A percentile compares a stretch with the other conserved stretches of the same genome.
Evolutionary conservation across 2,797 vertebrate genomes (phyloP).

Genomic region (Masticophis lateralis): DNA sequence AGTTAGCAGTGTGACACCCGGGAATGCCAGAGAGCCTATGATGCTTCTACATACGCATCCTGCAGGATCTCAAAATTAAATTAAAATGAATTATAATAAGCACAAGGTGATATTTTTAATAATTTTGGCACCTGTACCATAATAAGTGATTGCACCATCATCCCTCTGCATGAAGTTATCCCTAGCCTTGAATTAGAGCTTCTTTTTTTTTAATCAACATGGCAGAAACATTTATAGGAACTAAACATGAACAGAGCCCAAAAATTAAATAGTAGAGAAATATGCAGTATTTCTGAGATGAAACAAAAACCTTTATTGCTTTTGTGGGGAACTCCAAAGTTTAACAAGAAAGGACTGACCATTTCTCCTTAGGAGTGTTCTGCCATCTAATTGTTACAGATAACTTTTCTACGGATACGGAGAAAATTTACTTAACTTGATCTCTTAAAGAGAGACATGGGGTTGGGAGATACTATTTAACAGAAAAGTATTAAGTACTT

Average conservation of each 20-base stretch:
- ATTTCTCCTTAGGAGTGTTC: background rate
- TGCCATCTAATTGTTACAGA: background rate
- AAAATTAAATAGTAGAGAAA: background rate
- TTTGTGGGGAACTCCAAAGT: background rate
- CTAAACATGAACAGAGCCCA: background rate
- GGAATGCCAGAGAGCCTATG: background rate
- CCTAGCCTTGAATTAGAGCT: background rate
- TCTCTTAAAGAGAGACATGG: background rate
- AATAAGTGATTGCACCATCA: background rate
- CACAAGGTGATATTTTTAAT: background rate
- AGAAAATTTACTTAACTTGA: background rate
- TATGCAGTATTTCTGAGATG: background rate
- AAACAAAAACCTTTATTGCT: background rate
- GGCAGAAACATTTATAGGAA: background rate
- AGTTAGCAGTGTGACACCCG: background rate
- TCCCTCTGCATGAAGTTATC: background rate
- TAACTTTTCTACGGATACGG: background rate
- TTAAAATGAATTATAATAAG: background rate
- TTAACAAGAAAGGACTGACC: background rate
- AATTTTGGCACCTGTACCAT: background rate
- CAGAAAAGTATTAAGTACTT: background rate
- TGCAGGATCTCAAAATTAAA: background rate
- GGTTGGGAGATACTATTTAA: background rate
- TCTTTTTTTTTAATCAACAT: background rate
- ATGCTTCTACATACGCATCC: background rate